Evolutionary conservation across 1,140 invertebrate genomes (phyloP), one percentile per base, ranked within the genome.

Genomic region (Campoletis sonorensis): DNA sequence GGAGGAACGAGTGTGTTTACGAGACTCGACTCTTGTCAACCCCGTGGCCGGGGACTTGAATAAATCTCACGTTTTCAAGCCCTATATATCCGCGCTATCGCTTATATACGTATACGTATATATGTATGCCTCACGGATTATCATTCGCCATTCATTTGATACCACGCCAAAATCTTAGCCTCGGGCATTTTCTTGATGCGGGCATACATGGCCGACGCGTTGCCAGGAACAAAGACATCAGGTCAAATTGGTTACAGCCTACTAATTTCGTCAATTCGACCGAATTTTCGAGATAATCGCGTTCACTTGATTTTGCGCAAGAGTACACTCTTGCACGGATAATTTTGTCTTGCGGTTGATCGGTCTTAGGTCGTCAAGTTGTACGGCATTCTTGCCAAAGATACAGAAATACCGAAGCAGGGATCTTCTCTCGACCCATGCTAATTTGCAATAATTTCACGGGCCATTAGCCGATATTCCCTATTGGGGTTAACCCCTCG

Each of bases 1-100:
- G 84, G 88, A 90, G 88, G 87, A 90, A 91, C 89, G 90, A 92
- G 87, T 90, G 87, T 91, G 91, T 92, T 91, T 92, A 92, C 91
- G 90, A 89, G 90, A 89, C 84, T 91, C 87, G 88, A 91, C 90
- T 91, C 90, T 92, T 92, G 90, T 91, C 90, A 90, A 91, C 87
- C 88, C 45, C 84, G 88, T 88, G 86, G 87, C 87, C 87, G 83
- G 87, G 83, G 87, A 91, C 90, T 91, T 89, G 86, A 91, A 91
- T 91, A 92, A 91, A 92, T 91, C 89, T 88, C 83, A 85, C 83
- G 85, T 86, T 88, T 87, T 87, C 81, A 84, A 85, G 67, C 82
- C 21, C 49, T 80, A 82, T 27, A 64, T 37, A 67, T 64, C 80
- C 37, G 79, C 40, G 54, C 73, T 49, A 81, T 77, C 23, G 23